phyloP scores from a whole-genome alignment of 2,113 vertebrate species.

The Ondatra zibethicus region DNA sequence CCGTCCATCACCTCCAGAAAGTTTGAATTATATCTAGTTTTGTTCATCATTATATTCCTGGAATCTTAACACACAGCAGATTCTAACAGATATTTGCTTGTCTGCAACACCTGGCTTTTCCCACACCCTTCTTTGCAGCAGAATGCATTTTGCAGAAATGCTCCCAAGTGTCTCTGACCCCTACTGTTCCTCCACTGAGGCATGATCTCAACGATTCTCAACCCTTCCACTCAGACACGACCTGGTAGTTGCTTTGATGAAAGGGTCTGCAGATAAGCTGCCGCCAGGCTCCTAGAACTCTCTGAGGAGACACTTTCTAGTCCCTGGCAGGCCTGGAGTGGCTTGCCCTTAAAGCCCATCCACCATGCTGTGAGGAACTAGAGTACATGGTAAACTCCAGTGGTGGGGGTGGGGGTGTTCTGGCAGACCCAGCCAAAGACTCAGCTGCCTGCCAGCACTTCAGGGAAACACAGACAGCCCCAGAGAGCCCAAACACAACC shows the following conservation, averaged over 20 bases:
- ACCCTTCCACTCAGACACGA: neutral
- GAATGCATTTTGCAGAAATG: neutral
- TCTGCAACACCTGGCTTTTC: constrained; percentile 6
- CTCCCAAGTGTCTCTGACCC: neutral
- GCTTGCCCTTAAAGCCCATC: neutral
- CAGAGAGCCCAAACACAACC: neutral
- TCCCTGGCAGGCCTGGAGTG: neutral
- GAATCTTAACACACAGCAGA: neutral
- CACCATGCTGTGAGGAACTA: neutral
- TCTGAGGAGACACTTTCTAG: neutral
- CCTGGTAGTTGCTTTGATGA: neutral
- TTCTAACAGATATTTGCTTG: neutral
- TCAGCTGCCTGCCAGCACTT: neutral
- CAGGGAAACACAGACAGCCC: neutral
- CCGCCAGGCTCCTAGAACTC: neutral
- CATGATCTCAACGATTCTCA: neutral
- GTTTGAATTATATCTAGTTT: neutral
- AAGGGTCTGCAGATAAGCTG: neutral
- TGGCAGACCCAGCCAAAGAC: neutral
- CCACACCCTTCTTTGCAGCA: neutral
- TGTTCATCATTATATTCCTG: neutral
- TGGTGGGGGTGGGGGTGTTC: neutral
- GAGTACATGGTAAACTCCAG: neutral
- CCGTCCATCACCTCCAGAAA: neutral
- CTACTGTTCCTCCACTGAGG: neutral